phyloP scores from a whole-genome alignment of 2,113 vertebrate genomes.

The Rhodinocichla rosea region DNA sequence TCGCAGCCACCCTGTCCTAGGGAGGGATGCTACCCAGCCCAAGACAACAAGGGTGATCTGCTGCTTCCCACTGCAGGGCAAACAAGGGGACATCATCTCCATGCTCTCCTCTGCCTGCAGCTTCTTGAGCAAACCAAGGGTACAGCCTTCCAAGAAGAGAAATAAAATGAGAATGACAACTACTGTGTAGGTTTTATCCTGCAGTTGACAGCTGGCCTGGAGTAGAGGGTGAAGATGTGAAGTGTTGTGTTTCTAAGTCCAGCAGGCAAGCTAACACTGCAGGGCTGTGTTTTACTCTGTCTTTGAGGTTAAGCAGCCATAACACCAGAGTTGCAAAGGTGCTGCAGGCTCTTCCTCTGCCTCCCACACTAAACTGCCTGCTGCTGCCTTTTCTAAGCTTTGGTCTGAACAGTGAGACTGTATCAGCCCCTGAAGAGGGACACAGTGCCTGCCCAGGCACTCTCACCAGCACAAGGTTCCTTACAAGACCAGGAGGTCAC shows the following conservation, averaged over 20 bases:
- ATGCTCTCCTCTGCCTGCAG: not conserved
- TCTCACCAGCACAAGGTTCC: no score
- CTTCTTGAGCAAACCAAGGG: not conserved
- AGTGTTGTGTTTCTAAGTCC: not conserved
- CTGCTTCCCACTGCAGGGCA: not conserved
- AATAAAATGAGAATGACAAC: not conserved
- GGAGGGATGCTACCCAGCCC: not conserved
- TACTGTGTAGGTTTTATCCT: not conserved
- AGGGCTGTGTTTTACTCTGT: not conserved
- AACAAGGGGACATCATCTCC: accelerated
- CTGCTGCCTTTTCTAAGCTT: not conserved
- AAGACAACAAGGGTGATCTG: not conserved
- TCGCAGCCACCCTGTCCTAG: accelerated
- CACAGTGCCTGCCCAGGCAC: not conserved
- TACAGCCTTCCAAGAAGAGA: not conserved
- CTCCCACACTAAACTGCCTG: not conserved
- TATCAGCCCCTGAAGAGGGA: accelerated
- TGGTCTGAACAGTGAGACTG: not conserved
- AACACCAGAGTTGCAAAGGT: not conserved
- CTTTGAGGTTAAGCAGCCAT: not conserved
- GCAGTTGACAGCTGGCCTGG: not conserved
- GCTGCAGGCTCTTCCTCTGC: not conserved
- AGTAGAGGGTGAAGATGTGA: not conserved
- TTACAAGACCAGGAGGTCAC: not conserved
- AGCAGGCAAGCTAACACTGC: not conserved